Conservation (phyloP, 2,797 vertebrate genomes). For the Amblyraja radiata region DNA sequence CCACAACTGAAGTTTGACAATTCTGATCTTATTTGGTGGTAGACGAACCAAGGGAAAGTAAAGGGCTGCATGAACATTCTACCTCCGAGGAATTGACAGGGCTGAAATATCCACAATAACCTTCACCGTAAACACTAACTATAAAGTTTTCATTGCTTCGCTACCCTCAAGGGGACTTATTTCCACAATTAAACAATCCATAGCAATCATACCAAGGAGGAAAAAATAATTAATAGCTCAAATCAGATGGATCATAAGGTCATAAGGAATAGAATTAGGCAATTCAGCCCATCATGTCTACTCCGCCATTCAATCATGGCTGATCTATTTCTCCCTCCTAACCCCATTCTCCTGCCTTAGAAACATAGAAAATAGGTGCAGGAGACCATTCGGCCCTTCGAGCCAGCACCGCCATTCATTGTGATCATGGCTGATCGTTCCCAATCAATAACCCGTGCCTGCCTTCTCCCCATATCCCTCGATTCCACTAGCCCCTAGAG, state of each 20-base stretch:
- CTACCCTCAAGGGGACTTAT: neutral
- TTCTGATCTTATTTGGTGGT: conserved; percentile 14
- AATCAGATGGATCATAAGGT: neutral
- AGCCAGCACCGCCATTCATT: no score
- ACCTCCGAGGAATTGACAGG: neutral
- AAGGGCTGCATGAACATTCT: neutral
- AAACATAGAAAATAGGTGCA: no score
- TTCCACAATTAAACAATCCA: neutral
- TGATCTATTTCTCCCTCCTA: no score
- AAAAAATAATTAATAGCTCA: neutral
- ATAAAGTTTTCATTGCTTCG: neutral
- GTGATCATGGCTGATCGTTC: no score
- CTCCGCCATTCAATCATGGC: no score
- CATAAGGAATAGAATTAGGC: no score
- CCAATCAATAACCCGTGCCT: no score
- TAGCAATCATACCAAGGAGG: neutral
- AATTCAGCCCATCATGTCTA: no score
- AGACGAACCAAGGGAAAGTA: neutral
- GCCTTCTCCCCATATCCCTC: no score
- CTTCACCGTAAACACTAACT: neutral
- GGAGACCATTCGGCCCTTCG: no score
- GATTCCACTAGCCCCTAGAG: no score
- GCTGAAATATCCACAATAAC: neutral
- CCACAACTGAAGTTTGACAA: neutral
- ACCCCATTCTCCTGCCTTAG: no score